Evolutionary conservation across 2,888 invertebrate species (phyloP), one percentile per base, ranked within the genome.

Genomic region (Smittia aterrima): DNA sequence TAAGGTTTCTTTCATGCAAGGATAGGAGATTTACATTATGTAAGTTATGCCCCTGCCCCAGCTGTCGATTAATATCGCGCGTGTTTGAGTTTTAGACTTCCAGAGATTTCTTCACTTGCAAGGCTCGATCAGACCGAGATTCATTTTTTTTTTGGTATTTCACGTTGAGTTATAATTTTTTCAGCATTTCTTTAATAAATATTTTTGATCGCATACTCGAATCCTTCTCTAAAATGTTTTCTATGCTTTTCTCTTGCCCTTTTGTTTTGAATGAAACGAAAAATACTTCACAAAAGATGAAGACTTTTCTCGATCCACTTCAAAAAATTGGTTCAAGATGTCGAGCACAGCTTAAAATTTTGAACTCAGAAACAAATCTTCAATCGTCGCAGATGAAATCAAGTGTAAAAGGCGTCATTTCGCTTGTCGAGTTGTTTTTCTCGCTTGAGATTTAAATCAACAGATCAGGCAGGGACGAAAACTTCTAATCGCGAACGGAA

Each of bases 391-490:
- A 58, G 72, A 62, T 58, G 54, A 72, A 62, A 62, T 72, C 72
- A 72, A 72, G 27, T 58, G 38, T 72, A 27, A 32, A 71, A 71
- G 70, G 54, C 70, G 38, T 72, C 54, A 64, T 25, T 25, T 27
- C 64, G 64, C n/a, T 24, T 64, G 11, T 64, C 25, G n/a, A 64
- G 4, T 27, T 64, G 24, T 25, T 11, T 22, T 27, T 58, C 41
- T 41, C 27, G 70, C n/a, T 18, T 64, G 22, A 58, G 58, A 64
- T 64, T 64, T 16, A 70, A 70, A 72, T 40, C 72, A 72, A 72
- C 72, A 72, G 25, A 66, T 74, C 74, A 16, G 74, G 74, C 64
- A 74, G 74, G 66, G 74, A 74, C 66, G 18, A 40, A 53, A 47
- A 47, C 62, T 66, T 66, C 74, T 74, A 74, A 53, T 74, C 74